A percentile compares a stretch with the other conserved stretches of the same genome.
Conservation (phyloP, 1,140 invertebrate genomes). For the Radopholus similis region DNA sequence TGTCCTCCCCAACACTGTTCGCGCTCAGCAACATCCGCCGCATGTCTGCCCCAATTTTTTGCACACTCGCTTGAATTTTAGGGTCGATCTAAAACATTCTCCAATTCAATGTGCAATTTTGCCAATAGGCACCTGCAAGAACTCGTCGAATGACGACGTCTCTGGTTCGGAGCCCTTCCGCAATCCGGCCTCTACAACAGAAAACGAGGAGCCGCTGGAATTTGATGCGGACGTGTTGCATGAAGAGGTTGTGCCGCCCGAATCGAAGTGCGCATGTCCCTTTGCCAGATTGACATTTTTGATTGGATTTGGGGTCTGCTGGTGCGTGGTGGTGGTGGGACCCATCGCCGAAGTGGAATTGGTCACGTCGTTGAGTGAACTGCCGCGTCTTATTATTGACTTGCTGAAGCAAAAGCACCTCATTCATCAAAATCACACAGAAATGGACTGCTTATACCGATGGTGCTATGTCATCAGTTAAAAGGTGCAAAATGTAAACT, state of each 20-base stretch:
- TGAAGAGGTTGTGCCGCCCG: not conserved
- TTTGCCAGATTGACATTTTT: conserved; percentile 5
- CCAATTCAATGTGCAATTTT: not conserved
- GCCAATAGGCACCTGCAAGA: not conserved
- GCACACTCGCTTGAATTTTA: not conserved
- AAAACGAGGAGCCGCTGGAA: not conserved
- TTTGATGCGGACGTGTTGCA: not conserved
- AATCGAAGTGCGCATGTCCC: not conserved
- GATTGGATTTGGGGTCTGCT: not conserved
- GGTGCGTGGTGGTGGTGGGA: not conserved
- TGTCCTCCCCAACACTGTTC: not conserved
- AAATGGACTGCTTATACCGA: too few relatives aligned
- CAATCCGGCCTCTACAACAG: not conserved
- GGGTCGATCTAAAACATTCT: not conserved
- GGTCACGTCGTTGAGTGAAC: conserved; percentile 14
- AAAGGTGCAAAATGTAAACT: too few relatives aligned
- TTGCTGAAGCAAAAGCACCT: too few relatives aligned
- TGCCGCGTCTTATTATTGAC: conserved; percentile 4
- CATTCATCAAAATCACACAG: too few relatives aligned
- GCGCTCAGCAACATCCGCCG: not conserved
- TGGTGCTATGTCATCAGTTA: too few relatives aligned
- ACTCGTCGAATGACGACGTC: not conserved
- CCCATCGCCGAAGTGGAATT: not conserved
- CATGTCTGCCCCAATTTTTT: not conserved
- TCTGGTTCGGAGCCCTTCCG: not conserved